These are phyloP conservation scores for Phragmatobia fuliginosa DNA, from an alignment of 2,888 invertebrate genomes.

Conservation along the genomic window DNA sequence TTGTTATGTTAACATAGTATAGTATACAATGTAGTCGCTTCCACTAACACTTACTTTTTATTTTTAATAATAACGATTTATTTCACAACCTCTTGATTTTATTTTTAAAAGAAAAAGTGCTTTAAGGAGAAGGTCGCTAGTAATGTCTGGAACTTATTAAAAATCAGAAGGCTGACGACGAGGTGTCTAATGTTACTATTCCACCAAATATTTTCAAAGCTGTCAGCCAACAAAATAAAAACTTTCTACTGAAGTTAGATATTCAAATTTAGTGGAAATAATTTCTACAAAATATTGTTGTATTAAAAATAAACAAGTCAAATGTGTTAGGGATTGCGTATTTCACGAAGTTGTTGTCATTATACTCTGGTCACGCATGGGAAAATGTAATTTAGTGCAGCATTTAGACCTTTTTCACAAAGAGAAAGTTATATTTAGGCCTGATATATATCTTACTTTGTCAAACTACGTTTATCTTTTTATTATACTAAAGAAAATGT, in stretches of 20 bases:
- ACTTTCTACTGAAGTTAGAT: too few relatives aligned
- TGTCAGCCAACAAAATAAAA: not conserved
- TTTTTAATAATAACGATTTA: too few relatives aligned
- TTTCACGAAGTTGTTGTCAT: too few relatives aligned
- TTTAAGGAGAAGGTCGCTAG: too few relatives aligned
- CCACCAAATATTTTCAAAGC: not conserved
- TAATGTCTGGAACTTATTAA: too few relatives aligned
- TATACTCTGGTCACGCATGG: constrained; percentile 1
- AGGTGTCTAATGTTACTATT: not conserved
- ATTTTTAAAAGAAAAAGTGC: too few relatives aligned
- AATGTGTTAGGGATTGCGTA: not conserved
- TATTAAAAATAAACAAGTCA: constrained; percentile 7
- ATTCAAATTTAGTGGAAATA: too few relatives aligned
- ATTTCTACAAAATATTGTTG: not conserved
- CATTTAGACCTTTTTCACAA: constrained; percentile 4
- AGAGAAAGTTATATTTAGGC: not conserved
- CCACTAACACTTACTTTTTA: too few relatives aligned
- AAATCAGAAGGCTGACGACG: not conserved
- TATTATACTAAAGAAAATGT: not conserved
- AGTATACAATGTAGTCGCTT: too few relatives aligned
- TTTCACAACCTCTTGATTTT: too few relatives aligned
- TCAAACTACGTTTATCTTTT: not conserved
- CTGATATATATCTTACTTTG: not conserved
- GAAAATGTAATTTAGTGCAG: not conserved
- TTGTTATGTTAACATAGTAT: too few relatives aligned